Percentiles rank a stretch among this genome's conserved stretches.
Conservation (phyloP, 2,797 vertebrate species). For the Echeneis naucrates region DNA sequence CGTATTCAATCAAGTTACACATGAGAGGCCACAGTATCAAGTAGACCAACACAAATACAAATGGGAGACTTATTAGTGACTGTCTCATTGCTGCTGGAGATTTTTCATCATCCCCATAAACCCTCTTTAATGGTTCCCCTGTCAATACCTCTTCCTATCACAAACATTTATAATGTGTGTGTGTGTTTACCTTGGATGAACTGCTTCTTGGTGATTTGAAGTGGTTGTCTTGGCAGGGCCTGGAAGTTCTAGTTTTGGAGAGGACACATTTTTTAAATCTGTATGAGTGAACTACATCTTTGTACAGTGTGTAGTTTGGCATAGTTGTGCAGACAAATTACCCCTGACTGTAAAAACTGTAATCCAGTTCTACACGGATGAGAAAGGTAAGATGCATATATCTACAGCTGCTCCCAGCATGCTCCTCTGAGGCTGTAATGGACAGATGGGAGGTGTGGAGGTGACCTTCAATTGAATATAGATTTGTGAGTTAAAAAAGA, state of each 20-base stretch:
- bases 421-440: slow-evolving; percentile 15
- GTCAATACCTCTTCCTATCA: slow-evolving; percentile 26
- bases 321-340: not conserved
- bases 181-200: slow-evolving; percentile 80
- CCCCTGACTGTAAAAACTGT: slow-evolving; percentile 5
- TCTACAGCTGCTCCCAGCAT: slow-evolving; percentile 3
- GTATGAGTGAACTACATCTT: not conserved
- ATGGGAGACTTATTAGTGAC: slow-evolving; percentile 29
- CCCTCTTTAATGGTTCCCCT: slow-evolving; percentile 36
- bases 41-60: slow-evolving; percentile 16
- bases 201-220: slow-evolving; percentile 86
- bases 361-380: slow-evolving; percentile 5
- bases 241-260: slow-evolving; percentile 91
- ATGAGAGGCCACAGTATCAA: not conserved
- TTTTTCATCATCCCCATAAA: slow-evolving; percentile 58
- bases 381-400: slow-evolving; percentile 28
- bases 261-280: slow-evolving; percentile 33
- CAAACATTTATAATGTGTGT: slow-evolving; percentile 1
- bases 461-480: slow-evolving; percentile 16
- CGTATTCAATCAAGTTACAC: not conserved
- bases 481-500: not conserved
- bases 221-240: slow-evolving; percentile 90
- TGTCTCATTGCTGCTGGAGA: slow-evolving; percentile 32
- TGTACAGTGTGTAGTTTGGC: not conserved
- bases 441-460: slow-evolving; percentile 1